A percentile compares a stretch with the other conserved stretches of the same genome.
Conservation (phyloP, 2,888 invertebrate genomes). For the Drosophila hawaiiensis region DNA sequence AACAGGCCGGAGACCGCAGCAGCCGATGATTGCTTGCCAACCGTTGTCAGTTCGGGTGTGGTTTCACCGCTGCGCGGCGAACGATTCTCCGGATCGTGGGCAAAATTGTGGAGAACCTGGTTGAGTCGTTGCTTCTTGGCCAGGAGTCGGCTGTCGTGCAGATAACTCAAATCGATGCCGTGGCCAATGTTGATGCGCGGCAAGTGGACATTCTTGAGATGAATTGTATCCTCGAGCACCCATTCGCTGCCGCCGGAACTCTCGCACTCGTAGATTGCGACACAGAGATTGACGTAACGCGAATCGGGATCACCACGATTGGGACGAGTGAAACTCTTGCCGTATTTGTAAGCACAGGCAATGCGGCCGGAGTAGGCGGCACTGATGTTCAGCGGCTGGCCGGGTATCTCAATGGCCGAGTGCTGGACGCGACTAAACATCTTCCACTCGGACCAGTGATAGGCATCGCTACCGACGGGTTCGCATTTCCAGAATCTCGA, state of each 20-base stretch:
- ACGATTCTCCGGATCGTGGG: slow-evolving; percentile 90
- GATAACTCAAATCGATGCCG: slow-evolving; percentile 92
- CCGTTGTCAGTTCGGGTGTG: slow-evolving; percentile 82
- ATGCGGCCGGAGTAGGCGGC: slow-evolving; percentile 99
- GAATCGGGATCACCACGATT: slow-evolving; percentile 91
- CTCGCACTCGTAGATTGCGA: slow-evolving; percentile 99
- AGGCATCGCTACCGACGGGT: slow-evolving; percentile 82
- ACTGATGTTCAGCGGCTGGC: slow-evolving; percentile 95
- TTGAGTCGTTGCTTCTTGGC: slow-evolving; percentile 93
- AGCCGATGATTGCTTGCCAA: slow-evolving; percentile 61
- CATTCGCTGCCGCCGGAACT: slow-evolving; percentile 98
- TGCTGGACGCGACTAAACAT: slow-evolving; percentile 91
- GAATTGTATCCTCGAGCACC: slow-evolving; percentile 98
- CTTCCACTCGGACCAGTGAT: slow-evolving; percentile 95
- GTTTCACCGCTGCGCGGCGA: slow-evolving; percentile 86
- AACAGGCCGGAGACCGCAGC: slow-evolving; percentile 86
- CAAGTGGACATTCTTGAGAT: slow-evolving; percentile 95
- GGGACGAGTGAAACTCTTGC: slow-evolving; percentile 94
- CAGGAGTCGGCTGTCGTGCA: slow-evolving; percentile 91
- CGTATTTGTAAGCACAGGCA: slow-evolving; percentile 98
- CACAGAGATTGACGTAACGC: slow-evolving; percentile 94
- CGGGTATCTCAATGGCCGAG: slow-evolving; percentile 90
- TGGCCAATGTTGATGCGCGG: slow-evolving; percentile 93
- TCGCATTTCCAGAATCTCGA: slow-evolving; percentile 93
- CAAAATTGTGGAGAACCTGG: slow-evolving; percentile 92